Conservation (phyloP, 1,140 invertebrate species). For the Trissolcus basalis region DNA sequence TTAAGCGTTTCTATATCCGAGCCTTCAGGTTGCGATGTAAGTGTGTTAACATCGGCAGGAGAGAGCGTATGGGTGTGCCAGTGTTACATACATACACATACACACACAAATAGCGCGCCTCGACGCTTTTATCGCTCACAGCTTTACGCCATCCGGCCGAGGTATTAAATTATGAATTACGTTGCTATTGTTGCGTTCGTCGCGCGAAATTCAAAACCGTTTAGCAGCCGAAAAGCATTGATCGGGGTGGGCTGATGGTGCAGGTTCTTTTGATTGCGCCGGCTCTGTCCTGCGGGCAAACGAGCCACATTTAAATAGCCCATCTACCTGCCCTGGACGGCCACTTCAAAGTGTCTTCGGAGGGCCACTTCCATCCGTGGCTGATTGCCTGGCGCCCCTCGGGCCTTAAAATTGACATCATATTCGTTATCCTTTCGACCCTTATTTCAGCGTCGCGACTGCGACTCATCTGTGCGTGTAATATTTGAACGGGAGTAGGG, state of each 20-base stretch:
- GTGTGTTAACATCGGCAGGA: constrained; percentile 41
- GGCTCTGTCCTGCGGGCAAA: neutral
- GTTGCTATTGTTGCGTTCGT: constrained; percentile 55
- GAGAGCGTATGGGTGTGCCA: constrained; percentile 12
- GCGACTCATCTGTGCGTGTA: constrained; percentile 30
- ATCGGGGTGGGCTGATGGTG: constrained; percentile 15
- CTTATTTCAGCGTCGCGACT: constrained; percentile 59
- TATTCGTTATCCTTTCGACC: constrained; percentile 75
- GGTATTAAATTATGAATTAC: constrained; percentile 70
- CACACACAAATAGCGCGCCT: constrained; percentile 18
- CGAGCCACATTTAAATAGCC: constrained; percentile 1
- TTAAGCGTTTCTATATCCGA: constrained; percentile 75
- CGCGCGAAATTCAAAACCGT: constrained; percentile 51
- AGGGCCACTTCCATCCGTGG: constrained; percentile 11
- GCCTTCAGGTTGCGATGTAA: constrained; percentile 67
- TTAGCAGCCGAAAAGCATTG: constrained; percentile 35
- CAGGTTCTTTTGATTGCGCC: constrained; percentile 30
- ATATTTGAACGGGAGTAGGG: constrained; percentile 57
- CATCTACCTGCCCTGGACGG: constrained; percentile 3
- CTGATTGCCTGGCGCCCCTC: constrained; percentile 70
- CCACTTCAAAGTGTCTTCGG: constrained; percentile 50
- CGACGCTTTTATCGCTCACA: constrained; percentile 73
- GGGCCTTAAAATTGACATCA: constrained; percentile 74
- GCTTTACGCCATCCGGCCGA: constrained; percentile 62
- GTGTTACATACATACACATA: too few species aligned